These are phyloP conservation scores for Lordiphosa andalusiaca DNA, from an alignment of 2,888 invertebrate species.

Conservation along the genomic window DNA sequence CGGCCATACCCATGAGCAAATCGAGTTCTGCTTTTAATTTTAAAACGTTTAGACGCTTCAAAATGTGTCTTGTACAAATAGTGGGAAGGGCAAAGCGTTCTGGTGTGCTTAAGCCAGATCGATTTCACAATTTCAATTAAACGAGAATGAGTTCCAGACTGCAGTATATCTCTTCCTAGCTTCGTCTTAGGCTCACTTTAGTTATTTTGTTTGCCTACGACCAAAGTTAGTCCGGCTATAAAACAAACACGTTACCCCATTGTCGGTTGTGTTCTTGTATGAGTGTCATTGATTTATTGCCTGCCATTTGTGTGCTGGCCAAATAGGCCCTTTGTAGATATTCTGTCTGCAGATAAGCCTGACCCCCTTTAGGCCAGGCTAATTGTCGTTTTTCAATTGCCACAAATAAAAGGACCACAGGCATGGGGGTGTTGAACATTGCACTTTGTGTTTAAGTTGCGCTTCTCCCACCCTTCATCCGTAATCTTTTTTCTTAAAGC, in stretches of 20 bases:
- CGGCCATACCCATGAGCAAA: no score
- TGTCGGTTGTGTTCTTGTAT: slow-evolving; percentile 16
- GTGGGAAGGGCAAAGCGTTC: no score
- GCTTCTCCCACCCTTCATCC: slow-evolving; percentile 19
- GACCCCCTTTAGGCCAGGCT: slow-evolving; percentile 60
- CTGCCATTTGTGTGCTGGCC: slow-evolving; percentile 48
- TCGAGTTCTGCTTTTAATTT: no score
- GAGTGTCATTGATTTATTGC: slow-evolving; percentile 67
- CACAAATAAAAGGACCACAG: slow-evolving; percentile 26
- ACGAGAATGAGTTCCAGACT: slow-evolving; percentile 2
- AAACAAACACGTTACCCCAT: slow-evolving; percentile 27
- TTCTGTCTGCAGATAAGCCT: slow-evolving; percentile 46
- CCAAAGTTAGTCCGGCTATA: slow-evolving; percentile 24
- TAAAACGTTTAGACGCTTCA: no score
- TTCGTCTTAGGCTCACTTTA: slow-evolving; percentile 5
- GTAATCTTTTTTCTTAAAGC: slow-evolving; percentile 45
- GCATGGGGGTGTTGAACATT: slow-evolving; percentile 2
- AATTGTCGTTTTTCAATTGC: slow-evolving; percentile 69
- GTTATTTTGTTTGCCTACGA: slow-evolving; percentile 19
- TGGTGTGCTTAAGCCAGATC: not conserved
- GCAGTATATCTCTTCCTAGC: not conserved
- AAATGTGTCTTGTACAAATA: no score
- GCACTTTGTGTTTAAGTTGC: slow-evolving; percentile 32
- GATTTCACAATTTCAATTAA: slow-evolving; percentile 8
- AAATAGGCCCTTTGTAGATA: slow-evolving; percentile 42